A percentile compares a stretch with the other conserved stretches of the same genome.
phyloP scores from a whole-genome alignment of 2,888 invertebrate species.

The Phragmatobia fuliginosa region DNA sequence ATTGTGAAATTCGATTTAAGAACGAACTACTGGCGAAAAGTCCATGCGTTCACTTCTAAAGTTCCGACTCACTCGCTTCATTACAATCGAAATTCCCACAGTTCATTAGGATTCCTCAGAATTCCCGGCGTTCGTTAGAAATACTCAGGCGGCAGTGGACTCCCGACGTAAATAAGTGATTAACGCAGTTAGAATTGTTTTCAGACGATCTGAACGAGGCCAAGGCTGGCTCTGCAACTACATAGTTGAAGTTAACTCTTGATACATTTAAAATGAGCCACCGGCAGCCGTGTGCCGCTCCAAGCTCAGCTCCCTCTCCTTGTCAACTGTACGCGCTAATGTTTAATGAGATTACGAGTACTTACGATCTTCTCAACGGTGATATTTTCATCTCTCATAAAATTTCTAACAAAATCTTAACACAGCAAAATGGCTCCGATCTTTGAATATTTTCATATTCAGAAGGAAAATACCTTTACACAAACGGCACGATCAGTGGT shows the following conservation, averaged over 20 bases:
- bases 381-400: conserved; percentile 45
- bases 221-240: conserved; percentile 64
- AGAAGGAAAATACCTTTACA: conserved; percentile 59
- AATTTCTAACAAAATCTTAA: conserved; percentile 38
- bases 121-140: conserved; percentile 83
- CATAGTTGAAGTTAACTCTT: conserved; percentile 70
- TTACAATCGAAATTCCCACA: conserved; percentile 84
- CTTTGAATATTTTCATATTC: conserved; percentile 57
- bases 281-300: conserved; percentile 43
- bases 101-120: conserved; percentile 82
- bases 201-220: conserved; percentile 64
- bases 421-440: conserved; percentile 40
- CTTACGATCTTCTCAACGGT: conserved; percentile 50
- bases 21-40: conserved; percentile 61
- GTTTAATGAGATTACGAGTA: conserved; percentile 72
- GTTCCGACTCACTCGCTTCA: conserved; percentile 70
- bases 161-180: conserved; percentile 85
- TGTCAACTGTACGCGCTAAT: conserved; percentile 62
- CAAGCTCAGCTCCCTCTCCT: conserved; percentile 36
- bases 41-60: conserved; percentile 57
- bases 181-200: conserved; percentile 86
- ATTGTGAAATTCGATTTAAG: conserved; percentile 72
- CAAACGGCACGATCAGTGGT: conserved; percentile 57
- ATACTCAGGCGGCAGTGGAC: conserved; percentile 78
- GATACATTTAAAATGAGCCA: conserved; percentile 82